Conservation (phyloP, 2,797 vertebrate species). For the Gymnopithys bicolor region DNA sequence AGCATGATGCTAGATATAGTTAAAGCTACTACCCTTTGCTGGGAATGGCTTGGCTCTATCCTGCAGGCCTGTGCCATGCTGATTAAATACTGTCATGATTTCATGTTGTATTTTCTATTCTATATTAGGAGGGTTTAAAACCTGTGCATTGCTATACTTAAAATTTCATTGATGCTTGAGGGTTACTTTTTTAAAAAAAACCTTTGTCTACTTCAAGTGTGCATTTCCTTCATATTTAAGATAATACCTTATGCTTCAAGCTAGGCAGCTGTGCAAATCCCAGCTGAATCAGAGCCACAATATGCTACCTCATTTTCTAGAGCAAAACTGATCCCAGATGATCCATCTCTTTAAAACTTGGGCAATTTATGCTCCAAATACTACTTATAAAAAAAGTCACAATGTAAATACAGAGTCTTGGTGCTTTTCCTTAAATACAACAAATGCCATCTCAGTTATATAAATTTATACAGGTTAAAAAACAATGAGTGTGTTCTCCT, state of each 20-base stretch:
- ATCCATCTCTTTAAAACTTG: slow-evolving; percentile 32
- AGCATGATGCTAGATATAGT: not conserved
- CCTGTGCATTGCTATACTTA: not conserved
- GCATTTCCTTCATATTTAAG: not conserved
- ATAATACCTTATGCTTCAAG: not conserved
- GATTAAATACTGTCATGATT: not conserved
- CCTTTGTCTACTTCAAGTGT: not conserved
- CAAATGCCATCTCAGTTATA: slow-evolving; percentile 15
- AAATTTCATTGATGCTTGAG: not conserved
- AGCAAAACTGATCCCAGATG: slow-evolving; percentile 2
- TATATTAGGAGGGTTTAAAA: not conserved
- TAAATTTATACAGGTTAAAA: slow-evolving; percentile 45
- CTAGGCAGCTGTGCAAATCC: slow-evolving; percentile 1
- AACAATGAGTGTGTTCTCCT: not conserved
- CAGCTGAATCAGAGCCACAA: not conserved
- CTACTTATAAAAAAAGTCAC: slow-evolving; percentile 35
- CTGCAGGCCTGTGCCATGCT: not conserved
- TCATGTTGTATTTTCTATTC: not conserved
- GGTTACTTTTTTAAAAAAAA: not conserved
- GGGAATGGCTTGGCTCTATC: not conserved
- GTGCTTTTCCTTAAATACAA: slow-evolving; percentile 51
- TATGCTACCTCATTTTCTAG: not conserved
- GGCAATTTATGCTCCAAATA: not conserved
- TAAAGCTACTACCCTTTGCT: not conserved
- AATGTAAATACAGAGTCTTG: slow-evolving; percentile 6